Base-by-base conservation (phyloP, 1,140 invertebrate genomes). In the Leptoteleia sp. region DNA sequence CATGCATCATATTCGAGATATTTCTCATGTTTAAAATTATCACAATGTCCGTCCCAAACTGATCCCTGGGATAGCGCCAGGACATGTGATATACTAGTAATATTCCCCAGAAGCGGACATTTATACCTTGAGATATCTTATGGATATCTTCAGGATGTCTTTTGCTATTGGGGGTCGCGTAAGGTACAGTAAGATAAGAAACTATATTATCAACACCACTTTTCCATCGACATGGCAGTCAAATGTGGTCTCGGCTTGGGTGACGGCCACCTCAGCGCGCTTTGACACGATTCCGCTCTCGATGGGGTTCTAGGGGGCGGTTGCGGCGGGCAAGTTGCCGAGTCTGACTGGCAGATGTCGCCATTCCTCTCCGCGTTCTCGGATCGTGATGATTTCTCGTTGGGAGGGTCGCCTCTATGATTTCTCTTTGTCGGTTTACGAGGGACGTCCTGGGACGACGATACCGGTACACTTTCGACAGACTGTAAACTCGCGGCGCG, bases 401-500 rank as follows among this genome's bases (percentile, higher is more conserved):
- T 29, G 1, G 91, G 89, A 4, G 85, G 86, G 79, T 92, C 91
- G 2, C 91, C 91, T 65, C 91, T 90, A 57, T 92, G 86, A 61
- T 91, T 92, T 25, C 92, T 85, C 76, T 93, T 92, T 2, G 83
- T 86, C 0, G 90, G 85, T 64, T 91, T 91, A 81, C 65, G 83
- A 81, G 12, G 68, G 29, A 83, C 25, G 1, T 84, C 81, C 12
- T 87, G 85, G 12, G 81, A 57, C 4, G 80, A 76, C 2, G 83
- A 27, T 9, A 88, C 81, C 1, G 88, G 87, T 1, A 83, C 81
- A 17, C 89, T 90, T 64, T 92, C 93, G 0, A 96, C 92, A 0
- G 94, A 95, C 78, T 96, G 95, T 12, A 95, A 90, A 87, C 95
- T 96, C 6, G 93, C 91, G 0, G 95, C 94, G 75, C 95, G 92